Conservation (phyloP, 2,888 invertebrate species). For the Plusia festucae region DNA sequence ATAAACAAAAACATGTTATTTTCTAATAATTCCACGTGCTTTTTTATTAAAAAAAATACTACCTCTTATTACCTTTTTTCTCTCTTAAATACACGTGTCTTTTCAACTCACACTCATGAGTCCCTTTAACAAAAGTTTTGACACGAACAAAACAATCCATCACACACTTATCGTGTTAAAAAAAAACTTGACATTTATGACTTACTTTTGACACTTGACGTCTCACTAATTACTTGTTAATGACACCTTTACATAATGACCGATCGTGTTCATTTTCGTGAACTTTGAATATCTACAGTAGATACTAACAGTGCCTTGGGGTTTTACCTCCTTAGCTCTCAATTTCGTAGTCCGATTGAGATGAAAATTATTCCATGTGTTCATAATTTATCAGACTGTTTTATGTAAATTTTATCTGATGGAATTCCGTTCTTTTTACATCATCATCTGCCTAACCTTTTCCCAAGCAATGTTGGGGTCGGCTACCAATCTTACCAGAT, state of each 20-base stretch:
- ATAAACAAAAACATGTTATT: too few relatives aligned
- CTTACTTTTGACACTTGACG: conserved; percentile 45
- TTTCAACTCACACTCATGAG: conserved; percentile 24
- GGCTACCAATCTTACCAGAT: too few relatives aligned
- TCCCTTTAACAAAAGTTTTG: conserved; percentile 26
- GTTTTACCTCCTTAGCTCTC: too few relatives aligned
- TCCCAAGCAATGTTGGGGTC: too few relatives aligned
- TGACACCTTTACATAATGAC: conserved; percentile 44
- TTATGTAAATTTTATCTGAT: too few relatives aligned
- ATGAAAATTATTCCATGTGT: too few relatives aligned
- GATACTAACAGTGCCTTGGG: neutral
- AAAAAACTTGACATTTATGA: conserved; percentile 44
- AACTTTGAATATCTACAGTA: neutral
- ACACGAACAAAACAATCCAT: conserved; percentile 42
- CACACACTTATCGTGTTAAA: conserved; percentile 33
- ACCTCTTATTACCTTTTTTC: conserved; percentile 9
- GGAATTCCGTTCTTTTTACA: too few relatives aligned
- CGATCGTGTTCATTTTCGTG: conserved; percentile 4
- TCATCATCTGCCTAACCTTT: too few relatives aligned
- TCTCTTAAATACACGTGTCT: conserved; percentile 23
- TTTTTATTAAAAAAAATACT: neutral
- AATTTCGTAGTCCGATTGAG: too few relatives aligned
- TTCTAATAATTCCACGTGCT: too few relatives aligned
- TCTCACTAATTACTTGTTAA: conserved; percentile 51
- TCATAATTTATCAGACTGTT: too few relatives aligned